These are phyloP conservation scores for Polyergus mexicanus DNA, from an alignment of 1,140 invertebrate genomes.

Conservation along the genomic window DNA sequence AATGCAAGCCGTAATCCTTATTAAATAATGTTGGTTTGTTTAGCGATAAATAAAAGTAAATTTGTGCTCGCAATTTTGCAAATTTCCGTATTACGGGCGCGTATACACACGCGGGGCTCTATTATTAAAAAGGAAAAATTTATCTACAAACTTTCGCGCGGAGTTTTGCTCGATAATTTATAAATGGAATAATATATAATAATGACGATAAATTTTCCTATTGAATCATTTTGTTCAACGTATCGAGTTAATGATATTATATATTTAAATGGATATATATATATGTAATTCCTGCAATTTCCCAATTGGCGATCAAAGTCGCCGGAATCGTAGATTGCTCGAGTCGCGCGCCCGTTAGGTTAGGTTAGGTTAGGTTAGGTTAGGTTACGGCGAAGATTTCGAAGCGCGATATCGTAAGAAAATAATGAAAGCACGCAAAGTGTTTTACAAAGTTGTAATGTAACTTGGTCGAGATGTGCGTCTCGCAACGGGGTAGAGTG, in stretches of 20 bases:
- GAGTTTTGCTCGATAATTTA: neutral
- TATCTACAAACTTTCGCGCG: neutral
- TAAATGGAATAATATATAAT: neutral
- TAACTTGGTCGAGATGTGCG: neutral
- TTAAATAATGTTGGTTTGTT: slow-evolving; percentile 47
- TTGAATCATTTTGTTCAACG: slow-evolving; percentile 3
- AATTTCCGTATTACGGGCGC: slow-evolving; percentile 46
- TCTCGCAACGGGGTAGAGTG: neutral
- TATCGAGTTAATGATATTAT: neutral
- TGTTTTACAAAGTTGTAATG: neutral
- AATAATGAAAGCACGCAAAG: neutral
- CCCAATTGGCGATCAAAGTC: slow-evolving; percentile 84
- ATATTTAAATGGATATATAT: neutral
- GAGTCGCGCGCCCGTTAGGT: slow-evolving; percentile 65
- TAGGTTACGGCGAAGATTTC: slow-evolving; percentile 10
- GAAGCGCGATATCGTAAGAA: slow-evolving; percentile 34
- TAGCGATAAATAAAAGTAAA: slow-evolving; percentile 39
- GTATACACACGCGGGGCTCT: neutral
- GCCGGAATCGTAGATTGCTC: slow-evolving; percentile 80
- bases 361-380: too few species aligned
- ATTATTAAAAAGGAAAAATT: neutral
- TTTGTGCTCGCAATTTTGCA: slow-evolving; percentile 8
- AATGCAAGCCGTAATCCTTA: neutral
- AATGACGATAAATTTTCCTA: neutral
- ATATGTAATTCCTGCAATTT: slow-evolving; percentile 82